These are phyloP conservation scores for Aurelia aurita DNA, from an alignment of 30 jellyfish, hydroid and myxozoan species.

Conservation along the genomic window DNA sequence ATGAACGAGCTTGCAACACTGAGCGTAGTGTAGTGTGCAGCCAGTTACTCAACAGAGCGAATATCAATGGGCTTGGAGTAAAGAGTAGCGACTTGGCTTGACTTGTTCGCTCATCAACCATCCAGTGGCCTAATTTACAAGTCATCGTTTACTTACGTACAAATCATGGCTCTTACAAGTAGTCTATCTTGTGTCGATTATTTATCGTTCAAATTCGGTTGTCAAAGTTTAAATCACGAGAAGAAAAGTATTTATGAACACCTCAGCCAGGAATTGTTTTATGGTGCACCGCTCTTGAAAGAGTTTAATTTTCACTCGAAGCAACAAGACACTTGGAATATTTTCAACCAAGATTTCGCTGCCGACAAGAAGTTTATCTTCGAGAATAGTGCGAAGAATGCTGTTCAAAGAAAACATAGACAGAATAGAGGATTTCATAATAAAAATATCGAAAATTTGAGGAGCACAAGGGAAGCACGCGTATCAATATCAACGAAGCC, in stretches of 20 bases:
- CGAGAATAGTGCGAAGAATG: not conserved
- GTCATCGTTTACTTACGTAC: not conserved
- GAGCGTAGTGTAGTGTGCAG: constrained; percentile 78
- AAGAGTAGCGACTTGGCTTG: not conserved
- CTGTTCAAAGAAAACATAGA: not conserved
- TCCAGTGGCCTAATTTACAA: not conserved
- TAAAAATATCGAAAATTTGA: not conserved
- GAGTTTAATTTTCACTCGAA: constrained; percentile 19
- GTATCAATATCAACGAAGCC: not conserved
- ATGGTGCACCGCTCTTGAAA: constrained; percentile 28
- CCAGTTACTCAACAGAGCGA: constrained; percentile 24
- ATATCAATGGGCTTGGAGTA: constrained; percentile 61
- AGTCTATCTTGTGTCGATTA: constrained; percentile 68
- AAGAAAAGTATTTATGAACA: constrained; percentile 32
- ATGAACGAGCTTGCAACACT: constrained; percentile 55
- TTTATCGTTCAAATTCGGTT: constrained; percentile 55
- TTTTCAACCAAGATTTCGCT: not conserved
- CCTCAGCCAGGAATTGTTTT: constrained; percentile 44
- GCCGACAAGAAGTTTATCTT: not conserved
- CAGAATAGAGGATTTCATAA: not conserved
- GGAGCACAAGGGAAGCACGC: not conserved
- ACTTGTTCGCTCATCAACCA: not conserved
- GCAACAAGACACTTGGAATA: constrained; percentile 32
- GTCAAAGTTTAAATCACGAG: constrained; percentile 53
- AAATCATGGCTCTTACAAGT: constrained; percentile 49